Evolutionary conservation across 2,888 invertebrate species (phyloP).

Genomic region (Saturnia japonica): DNA sequence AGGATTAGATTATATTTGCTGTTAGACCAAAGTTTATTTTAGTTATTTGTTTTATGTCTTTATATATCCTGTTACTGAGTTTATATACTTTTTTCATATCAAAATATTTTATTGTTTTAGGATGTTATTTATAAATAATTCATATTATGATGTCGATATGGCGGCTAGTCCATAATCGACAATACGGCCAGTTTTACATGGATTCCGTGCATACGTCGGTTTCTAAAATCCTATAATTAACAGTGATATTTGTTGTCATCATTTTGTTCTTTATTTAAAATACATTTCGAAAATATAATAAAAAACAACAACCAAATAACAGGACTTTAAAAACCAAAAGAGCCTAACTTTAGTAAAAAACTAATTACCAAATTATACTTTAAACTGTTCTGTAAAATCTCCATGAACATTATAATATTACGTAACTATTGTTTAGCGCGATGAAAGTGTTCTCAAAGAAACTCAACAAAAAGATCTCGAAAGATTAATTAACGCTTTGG

Average conservation of each 20-base stretch:
- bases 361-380: not conserved
- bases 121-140: too few species aligned
- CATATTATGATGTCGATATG: too few species aligned
- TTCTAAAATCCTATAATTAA: too few species aligned
- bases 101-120: too few species aligned
- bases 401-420: not conserved
- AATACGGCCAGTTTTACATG: too few species aligned
- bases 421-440: not conserved
- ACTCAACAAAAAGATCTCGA: slow-evolving; percentile 13
- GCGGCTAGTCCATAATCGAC: too few species aligned
- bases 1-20: slow-evolving; percentile 24
- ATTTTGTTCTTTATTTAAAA: not conserved
- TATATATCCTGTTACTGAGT: not conserved
- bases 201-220: too few species aligned
- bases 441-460: slow-evolving; percentile 12
- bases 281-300: not conserved
- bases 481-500: slow-evolving; percentile 18
- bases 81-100: too few species aligned
- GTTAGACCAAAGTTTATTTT: slow-evolving; percentile 26
- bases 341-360: not conserved
- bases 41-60: not conserved
- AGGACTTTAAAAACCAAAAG: not conserved
- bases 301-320: not conserved
- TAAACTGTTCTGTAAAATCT: not conserved
- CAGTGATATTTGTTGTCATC: too few species aligned